Evolutionary conservation across 2,888 invertebrate species (phyloP), one percentile per base, ranked within the genome.

Genomic region (Ornithoptera alexandrae): DNA sequence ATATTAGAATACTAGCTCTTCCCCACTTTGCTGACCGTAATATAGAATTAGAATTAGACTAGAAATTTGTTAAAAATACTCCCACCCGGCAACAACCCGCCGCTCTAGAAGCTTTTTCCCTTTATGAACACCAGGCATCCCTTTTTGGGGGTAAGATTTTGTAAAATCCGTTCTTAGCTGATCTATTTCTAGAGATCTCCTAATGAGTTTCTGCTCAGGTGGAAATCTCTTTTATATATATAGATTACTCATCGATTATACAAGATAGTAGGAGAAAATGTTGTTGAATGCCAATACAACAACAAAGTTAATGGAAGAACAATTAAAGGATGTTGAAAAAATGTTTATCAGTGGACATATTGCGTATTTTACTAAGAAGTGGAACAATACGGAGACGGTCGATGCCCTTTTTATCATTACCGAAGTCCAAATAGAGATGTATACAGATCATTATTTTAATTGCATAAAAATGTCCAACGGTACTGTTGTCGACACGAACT

Each of bases 391-490:
- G 12, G 18, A 18, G 53, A 58, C 20, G 22, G 57, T 24, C 30
- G 24, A 46, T 39, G 56, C 10, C 46, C 20, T 56, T 66, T 65
- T 59, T 65, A 67, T 50, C 58, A 17, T 58, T 58, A 42, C 50
- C 30, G 22, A 56, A 24, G 65, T 20, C 62, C 46, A 24, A 62
- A 66, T 62, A 62, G 60, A 66, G 65, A 69, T 30, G 24, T 62
- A 56, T 60, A 61, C 61, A 69, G 56, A 36, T 65, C 65, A 53
- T 68, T 64, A 60, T 39, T 64, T 68, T 68, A 63, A 63, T 68
- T 68, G 42, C 58, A 15, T n/a, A n/a, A 42, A 57, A 36, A 22
- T 12, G 20, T 20, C 36, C 53, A 20, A 53, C 60, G 65, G 69
- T 10, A 61, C 65, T 56, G 42, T 56, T 36, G 36, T 57, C n/a